Evolutionary conservation across 2,888 invertebrate genomes (phyloP).

Genomic region (Lacanobia wlatinum): DNA sequence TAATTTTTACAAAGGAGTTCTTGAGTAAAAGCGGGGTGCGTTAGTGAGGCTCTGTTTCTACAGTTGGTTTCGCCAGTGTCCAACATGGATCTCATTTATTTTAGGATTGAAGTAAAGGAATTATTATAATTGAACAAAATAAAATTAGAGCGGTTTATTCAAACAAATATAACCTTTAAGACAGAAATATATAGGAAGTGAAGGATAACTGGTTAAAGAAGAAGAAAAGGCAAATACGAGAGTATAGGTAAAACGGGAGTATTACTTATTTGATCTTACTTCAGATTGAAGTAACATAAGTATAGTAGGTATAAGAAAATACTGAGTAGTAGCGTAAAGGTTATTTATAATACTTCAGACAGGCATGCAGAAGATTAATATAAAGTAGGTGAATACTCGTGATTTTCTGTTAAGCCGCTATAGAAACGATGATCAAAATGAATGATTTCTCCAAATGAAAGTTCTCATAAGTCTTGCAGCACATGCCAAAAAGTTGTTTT

Average conservation of each 20-base stretch:
- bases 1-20: not conserved
- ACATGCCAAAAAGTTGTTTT: conserved; percentile 3
- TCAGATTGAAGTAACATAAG: too few species aligned
- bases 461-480: conserved; percentile 28
- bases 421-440: conserved; percentile 12
- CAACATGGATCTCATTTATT: not conserved
- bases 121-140: not conserved
- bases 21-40: not conserved
- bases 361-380: conserved; percentile 13
- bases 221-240: too few species aligned
- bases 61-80: not conserved
- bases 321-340: not conserved
- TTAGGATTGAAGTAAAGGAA: not conserved
- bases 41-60: not conserved
- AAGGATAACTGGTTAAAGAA: not conserved
- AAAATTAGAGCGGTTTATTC: too few species aligned
- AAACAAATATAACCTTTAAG: not conserved
- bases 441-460: conserved; percentile 45
- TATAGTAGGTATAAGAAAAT: too few species aligned
- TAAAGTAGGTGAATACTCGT: conserved; percentile 8
- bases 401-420: not conserved
- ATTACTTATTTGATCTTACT: not conserved
- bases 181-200: not conserved
- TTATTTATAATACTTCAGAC: conserved; percentile 5
- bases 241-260: too few species aligned